phyloP scores from a whole-genome alignment of 2,113 vertebrate genomes.

The Anolis carolinensis region DNA sequence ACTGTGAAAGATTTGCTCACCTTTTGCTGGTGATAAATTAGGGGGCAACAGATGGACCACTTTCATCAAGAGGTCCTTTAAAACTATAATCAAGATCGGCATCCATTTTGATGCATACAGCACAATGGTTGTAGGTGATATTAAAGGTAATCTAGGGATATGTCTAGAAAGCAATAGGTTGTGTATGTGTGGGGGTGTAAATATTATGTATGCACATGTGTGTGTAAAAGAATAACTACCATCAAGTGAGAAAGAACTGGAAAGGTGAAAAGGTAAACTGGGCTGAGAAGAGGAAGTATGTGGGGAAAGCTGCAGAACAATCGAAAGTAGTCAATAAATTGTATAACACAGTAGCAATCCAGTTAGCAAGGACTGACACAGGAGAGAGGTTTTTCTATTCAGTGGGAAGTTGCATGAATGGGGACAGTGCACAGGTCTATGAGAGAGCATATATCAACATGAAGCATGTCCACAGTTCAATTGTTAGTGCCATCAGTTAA shows the following conservation, averaged over 20 bases:
- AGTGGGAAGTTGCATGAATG: not conserved
- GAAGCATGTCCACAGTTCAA: not conserved
- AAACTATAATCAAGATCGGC: not conserved
- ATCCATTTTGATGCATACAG: not conserved
- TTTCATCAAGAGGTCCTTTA: slow-evolving; percentile 1
- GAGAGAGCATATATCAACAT: not conserved
- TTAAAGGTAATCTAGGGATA: slow-evolving; percentile 1
- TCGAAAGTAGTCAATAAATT: not conserved
- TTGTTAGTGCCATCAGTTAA: not conserved
- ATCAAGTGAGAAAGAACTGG: not conserved
- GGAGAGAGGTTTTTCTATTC: not conserved
- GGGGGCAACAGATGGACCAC: not conserved
- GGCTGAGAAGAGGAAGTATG: not conserved
- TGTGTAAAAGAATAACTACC: not conserved
- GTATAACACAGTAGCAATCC: not conserved
- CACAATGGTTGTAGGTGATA: not conserved
- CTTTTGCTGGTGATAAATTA: slow-evolving; percentile 9
- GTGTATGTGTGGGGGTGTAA: not conserved
- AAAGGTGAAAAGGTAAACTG: not conserved
- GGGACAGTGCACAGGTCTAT: not conserved
- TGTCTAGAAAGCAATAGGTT: not conserved
- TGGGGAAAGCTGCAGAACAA: not conserved
- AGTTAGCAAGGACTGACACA: not conserved
- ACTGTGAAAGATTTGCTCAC: not conserved
- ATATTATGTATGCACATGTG: not conserved